Evolutionary conservation across 30 jellyfish, hydroid and myxozoan genomes (phyloP).

Genomic region (Pseudorhiza aurosa): DNA sequence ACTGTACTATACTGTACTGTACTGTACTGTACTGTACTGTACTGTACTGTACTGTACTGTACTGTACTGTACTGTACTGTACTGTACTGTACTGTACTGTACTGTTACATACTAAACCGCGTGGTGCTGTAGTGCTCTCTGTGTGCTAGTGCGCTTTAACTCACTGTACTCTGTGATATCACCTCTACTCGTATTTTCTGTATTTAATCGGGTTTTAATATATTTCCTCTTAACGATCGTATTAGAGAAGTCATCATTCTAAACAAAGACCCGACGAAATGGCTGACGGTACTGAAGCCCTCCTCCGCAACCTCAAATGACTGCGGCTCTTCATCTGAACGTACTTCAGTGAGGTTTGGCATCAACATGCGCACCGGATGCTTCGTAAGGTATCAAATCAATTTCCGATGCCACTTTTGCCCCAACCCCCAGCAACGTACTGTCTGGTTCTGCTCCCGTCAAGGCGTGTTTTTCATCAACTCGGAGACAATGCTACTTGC

Average conservation of each 20-base stretch:
- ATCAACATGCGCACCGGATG: constrained; percentile 80
- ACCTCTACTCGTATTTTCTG: too few relatives aligned
- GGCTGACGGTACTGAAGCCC: constrained; percentile 73
- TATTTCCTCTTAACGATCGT: constrained; percentile 21
- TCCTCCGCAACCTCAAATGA: constrained; percentile 48
- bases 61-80: not conserved
- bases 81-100: not conserved
- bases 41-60: not conserved
- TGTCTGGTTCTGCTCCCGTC: too few relatives aligned
- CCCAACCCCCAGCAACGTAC: not conserved
- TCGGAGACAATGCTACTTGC: too few relatives aligned
- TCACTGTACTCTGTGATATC: too few relatives aligned
- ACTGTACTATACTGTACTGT: not conserved
- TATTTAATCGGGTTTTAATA: too few relatives aligned
- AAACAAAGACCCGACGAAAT: constrained; percentile 56
- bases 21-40: not conserved
- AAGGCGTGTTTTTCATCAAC: too few relatives aligned
- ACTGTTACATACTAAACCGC: not conserved
- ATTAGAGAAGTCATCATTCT: constrained; percentile 67
- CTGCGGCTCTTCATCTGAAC: constrained; percentile 63
- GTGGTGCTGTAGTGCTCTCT: too few relatives aligned
- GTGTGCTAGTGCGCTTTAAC: too few relatives aligned
- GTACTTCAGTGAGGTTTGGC: constrained; percentile 78
- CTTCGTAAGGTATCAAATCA: constrained; percentile 56
- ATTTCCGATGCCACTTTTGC: not conserved